These are phyloP conservation scores for Selenia dentaria DNA, from an alignment of 2,888 invertebrate genomes.

Conservation along the genomic window DNA sequence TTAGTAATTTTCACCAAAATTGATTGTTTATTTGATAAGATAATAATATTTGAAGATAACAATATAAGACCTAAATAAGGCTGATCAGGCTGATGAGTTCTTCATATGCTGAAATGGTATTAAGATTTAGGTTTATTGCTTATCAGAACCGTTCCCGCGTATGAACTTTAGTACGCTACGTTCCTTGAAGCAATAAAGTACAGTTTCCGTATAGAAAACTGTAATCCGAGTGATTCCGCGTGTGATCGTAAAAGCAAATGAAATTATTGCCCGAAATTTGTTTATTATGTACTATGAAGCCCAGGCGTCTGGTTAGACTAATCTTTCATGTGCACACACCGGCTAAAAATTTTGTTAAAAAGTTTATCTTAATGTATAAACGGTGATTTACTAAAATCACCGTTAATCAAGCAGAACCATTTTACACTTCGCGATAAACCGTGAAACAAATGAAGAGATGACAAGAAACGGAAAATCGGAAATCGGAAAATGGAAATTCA, in stretches of 20 bases:
- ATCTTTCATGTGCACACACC: not conserved
- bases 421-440: too few relatives aligned
- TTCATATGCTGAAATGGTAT: conserved; percentile 17
- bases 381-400: too few relatives aligned
- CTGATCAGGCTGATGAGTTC: not conserved
- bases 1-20: too few relatives aligned
- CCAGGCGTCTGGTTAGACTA: conserved; percentile 16
- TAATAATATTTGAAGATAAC: not conserved
- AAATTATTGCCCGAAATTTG: conserved; percentile 18
- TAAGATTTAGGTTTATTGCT: conserved; percentile 54
- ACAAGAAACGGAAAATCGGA: too few relatives aligned
- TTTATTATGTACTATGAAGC: conserved; percentile 14
- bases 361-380: too few relatives aligned
- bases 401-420: too few relatives aligned
- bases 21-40: too few relatives aligned
- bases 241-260: conserved; percentile 25
- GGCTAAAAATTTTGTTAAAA: too few relatives aligned
- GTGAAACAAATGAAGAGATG: too few relatives aligned
- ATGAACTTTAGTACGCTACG: conserved; percentile 31
- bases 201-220: conserved; percentile 45
- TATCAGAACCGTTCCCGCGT: conserved; percentile 57
- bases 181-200: conserved; percentile 59
- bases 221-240: conserved; percentile 31
- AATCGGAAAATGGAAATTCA: too few relatives aligned
- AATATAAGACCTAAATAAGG: not conserved